Percentiles rank a stretch among this genome's conserved stretches.
phyloP scores from a whole-genome alignment of 2,888 invertebrate genomes.

The Tetanocera ferruginea region DNA sequence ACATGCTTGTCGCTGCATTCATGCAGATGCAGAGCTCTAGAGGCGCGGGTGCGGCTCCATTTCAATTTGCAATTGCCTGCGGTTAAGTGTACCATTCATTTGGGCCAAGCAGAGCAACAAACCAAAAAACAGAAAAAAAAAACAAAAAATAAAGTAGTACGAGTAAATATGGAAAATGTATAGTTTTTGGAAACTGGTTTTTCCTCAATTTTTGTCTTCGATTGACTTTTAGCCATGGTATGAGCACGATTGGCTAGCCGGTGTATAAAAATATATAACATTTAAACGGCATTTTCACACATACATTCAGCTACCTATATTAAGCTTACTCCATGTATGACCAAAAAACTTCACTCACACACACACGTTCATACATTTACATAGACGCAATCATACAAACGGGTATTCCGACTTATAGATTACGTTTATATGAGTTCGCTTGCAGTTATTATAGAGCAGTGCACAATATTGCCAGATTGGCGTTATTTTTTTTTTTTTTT shows the following conservation, averaged over 20 bases:
- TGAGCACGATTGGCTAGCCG: neutral
- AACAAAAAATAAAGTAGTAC: neutral
- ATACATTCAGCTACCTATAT: neutral
- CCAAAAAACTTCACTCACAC: neutral
- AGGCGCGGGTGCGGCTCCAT: constrained; percentile 12
- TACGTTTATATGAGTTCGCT: neutral
- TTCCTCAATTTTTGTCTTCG: constrained; percentile 5
- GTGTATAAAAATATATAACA: neutral
- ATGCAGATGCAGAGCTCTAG: neutral
- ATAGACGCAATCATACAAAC: too few relatives aligned
- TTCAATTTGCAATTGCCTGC: constrained; percentile 8
- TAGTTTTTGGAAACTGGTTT: constrained; percentile 5
- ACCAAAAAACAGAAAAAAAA: neutral
- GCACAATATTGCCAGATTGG: constrained; percentile 4
- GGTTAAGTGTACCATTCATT: constrained; percentile 8
- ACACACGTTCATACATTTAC: neutral
- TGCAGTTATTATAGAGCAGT: neutral
- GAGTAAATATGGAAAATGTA: neutral
- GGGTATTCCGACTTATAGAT: neutral
- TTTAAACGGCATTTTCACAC: constrained; percentile 20
- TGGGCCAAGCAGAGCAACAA: neutral
- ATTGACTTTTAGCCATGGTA: constrained; percentile 15
- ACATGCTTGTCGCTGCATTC: neutral
- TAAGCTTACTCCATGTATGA: too few relatives aligned
- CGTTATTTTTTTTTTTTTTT: neutral